Conservation (phyloP, 2,888 invertebrate genomes). For the Thymelicus acteon region DNA sequence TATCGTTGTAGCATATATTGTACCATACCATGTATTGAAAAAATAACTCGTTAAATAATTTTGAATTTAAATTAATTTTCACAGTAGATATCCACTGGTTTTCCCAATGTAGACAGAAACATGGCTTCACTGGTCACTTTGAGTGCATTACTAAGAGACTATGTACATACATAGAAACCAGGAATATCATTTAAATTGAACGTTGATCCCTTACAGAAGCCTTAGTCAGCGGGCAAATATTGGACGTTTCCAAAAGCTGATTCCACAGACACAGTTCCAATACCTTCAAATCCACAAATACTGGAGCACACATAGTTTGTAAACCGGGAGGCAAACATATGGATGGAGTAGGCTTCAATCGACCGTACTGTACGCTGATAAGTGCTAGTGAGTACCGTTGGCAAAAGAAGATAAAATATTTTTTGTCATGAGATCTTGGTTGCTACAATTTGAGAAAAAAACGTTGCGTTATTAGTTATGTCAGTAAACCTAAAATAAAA, state of each 20-base stretch:
- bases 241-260: conserved; percentile 27
- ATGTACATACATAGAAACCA: too few relatives aligned
- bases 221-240: conserved; percentile 29
- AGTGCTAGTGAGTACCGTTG: conserved; percentile 48
- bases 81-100: too few relatives aligned
- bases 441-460: too few relatives aligned
- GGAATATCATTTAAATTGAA: background rate
- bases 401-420: conserved; percentile 1
- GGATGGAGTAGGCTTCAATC: conserved; percentile 61
- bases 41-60: too few relatives aligned
- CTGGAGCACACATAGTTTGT: conserved; percentile 23
- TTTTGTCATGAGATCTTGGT: background rate
- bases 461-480: too few relatives aligned
- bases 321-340: conserved; percentile 55
- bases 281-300: conserved; percentile 32
- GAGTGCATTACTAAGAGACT: too few relatives aligned
- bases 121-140: too few relatives aligned
- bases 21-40: too few relatives aligned
- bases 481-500: too few relatives aligned
- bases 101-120: too few relatives aligned
- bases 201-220: conserved; percentile 1
- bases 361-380: conserved; percentile 65
- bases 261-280: conserved; percentile 23
- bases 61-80: too few relatives aligned
- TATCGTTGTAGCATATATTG: too few relatives aligned